Evolutionary conservation across 2,888 invertebrate species (phyloP), one percentile per base, ranked within the genome.

Genomic region (Arrhopalites spinosus): DNA sequence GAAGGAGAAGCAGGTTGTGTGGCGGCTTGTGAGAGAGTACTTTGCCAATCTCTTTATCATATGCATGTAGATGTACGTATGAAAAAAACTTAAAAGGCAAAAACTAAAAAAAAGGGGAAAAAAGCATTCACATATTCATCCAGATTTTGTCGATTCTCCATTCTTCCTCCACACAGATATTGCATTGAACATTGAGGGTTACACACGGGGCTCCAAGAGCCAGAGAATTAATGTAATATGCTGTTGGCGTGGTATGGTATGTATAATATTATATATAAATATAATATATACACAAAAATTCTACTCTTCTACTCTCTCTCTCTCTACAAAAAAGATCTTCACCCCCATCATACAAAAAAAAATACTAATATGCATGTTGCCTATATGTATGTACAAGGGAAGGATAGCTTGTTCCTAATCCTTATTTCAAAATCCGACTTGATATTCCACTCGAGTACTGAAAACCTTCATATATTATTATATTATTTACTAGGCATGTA

Each of bases 401-500:
- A 20, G n/a, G 59, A 59, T 59, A 11, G 59, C 11, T n/a, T 36
- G 36, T 36, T 3, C 36, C 36, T 36, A 36, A 36, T 66, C 30
- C 36, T 43, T 36, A 20, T 36, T 20, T 36, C 30, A 66, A 66
- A 36, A 43, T 36, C 20, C 15, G 64, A 64, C 29, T 64, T 64
- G 43, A 66, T 30, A 66, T 66, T 66, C 66, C 29, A 43, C 20
- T 29, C 66, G 43, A 66, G 66, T 30, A 17, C n/a, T 66, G 43
- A 11, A 66, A 43, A 20, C 66, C 36, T 66, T 66, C 30, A 66
- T 66, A 36, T 66, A 66, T 36, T 66, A 36, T 66, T 43, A 66
- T 43, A 66, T 66, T 66, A 66, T 66, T 66, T 66, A 66, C 36
- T 43, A 29, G 17, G 15, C 20, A 66, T 59, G 59, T 36, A 36